Percentiles rank a stretch among this genome's conserved stretches.
Evolutionary conservation across 2,113 vertebrate species (phyloP).

Genomic region (Typhlomys cinereus): DNA sequence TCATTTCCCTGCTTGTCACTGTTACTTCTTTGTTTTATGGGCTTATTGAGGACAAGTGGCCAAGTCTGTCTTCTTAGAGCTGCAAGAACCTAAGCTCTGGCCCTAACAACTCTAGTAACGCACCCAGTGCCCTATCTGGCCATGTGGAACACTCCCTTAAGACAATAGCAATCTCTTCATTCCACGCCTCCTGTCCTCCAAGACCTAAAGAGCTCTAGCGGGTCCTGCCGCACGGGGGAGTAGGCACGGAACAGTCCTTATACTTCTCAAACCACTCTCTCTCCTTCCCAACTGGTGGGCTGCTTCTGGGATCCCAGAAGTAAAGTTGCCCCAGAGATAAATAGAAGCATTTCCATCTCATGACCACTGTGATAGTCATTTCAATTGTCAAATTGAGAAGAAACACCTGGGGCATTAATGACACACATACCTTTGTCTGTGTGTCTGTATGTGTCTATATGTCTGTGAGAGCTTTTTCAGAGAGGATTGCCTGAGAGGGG

Average conservation of each 20-base stretch:
- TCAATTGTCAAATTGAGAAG: neutral
- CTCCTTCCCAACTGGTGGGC: neutral
- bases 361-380: neutral
- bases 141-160: neutral
- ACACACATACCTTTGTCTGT: neutral
- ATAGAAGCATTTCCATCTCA: neutral
- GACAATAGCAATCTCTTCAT: neutral
- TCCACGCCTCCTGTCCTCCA: neutral
- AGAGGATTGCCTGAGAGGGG: no score
- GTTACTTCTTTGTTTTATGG: neutral
- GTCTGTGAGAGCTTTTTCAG: neutral
- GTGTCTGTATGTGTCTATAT: no score
- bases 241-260: neutral
- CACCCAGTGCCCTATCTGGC: neutral
- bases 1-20: neutral
- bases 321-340: neutral
- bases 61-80: no score
- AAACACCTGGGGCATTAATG: neutral
- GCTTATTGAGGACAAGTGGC: neutral
- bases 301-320: neutral
- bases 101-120: no score
- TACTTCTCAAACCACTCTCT: neutral
- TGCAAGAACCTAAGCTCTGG: no score
- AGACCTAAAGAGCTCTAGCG: neutral
- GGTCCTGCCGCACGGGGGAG: neutral